phyloP scores from a whole-genome alignment of 2,888 invertebrate species.

The Acrobasis repandana region DNA sequence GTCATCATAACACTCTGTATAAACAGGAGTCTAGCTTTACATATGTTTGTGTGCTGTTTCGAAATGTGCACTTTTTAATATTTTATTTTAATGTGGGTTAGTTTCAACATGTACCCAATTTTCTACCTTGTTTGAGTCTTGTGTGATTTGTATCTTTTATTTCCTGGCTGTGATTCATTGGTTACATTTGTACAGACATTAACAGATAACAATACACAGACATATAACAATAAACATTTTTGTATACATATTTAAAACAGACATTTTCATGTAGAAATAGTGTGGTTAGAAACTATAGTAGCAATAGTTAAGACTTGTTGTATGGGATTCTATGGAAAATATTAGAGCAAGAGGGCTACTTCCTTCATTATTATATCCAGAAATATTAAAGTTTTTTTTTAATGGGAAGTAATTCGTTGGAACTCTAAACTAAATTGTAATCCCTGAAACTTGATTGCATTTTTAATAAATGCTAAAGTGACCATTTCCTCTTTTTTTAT shows the following conservation, averaged over 20 bases:
- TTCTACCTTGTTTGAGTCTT: neutral
- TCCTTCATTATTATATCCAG: too few relatives aligned
- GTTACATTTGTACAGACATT: neutral
- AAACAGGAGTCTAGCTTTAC: neutral
- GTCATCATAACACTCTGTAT: neutral
- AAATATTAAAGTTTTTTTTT: too few relatives aligned
- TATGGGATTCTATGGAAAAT: too few relatives aligned
- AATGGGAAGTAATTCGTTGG: too few relatives aligned
- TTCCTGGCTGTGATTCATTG: neutral
- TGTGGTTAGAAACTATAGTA: too few relatives aligned
- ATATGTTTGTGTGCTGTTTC: neutral
- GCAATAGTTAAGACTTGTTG: too few relatives aligned
- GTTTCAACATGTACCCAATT: neutral
- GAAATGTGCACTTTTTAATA: neutral
- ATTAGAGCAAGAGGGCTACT: too few relatives aligned
- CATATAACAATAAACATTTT: neutral
- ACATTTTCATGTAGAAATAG: neutral
- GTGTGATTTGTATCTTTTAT: neutral
- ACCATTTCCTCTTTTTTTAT: too few relatives aligned
- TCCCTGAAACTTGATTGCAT: too few relatives aligned
- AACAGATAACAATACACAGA: neutral
- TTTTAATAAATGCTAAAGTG: too few relatives aligned
- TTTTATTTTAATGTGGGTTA: neutral
- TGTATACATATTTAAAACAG: neutral
- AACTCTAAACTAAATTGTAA: too few relatives aligned